phyloP scores from a whole-genome alignment of 2,797 vertebrate genomes.

The Limosa lapponica region DNA sequence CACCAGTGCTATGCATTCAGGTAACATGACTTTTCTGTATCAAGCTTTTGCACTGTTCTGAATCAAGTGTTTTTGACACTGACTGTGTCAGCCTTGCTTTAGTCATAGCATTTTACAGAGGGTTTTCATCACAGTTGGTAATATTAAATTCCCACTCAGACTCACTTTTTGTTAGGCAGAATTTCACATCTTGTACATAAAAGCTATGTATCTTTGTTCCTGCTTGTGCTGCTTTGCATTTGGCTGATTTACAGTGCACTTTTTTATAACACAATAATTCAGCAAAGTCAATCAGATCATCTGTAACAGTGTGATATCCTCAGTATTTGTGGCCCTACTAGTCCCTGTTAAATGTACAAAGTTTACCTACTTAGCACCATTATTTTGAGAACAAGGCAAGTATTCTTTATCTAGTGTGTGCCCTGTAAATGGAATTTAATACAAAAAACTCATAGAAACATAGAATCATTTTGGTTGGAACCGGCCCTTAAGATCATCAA shows the following conservation, averaged over 20 bases:
- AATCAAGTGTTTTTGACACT: too few relatives aligned
- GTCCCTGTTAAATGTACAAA: background rate
- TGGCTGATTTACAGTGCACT: background rate
- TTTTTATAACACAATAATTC: background rate
- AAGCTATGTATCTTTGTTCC: background rate
- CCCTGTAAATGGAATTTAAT: background rate
- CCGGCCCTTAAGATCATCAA: too few relatives aligned
- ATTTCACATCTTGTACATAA: background rate
- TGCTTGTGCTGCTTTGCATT: background rate
- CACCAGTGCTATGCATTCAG: background rate
- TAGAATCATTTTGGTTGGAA: background rate
- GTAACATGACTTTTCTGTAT: background rate
- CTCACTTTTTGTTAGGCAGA: background rate
- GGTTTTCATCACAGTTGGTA: background rate
- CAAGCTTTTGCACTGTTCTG: background rate
- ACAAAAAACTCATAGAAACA: background rate
- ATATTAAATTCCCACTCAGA: background rate
- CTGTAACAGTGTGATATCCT: background rate
- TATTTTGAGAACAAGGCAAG: background rate
- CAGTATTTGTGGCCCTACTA: background rate
- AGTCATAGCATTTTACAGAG: background rate
- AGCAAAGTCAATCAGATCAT: background rate
- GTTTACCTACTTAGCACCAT: background rate
- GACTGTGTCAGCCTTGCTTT: background rate
- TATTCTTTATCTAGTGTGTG: background rate